Base-by-base conservation (phyloP, 2,888 invertebrate species). In the Xanthia icteritia region DNA sequence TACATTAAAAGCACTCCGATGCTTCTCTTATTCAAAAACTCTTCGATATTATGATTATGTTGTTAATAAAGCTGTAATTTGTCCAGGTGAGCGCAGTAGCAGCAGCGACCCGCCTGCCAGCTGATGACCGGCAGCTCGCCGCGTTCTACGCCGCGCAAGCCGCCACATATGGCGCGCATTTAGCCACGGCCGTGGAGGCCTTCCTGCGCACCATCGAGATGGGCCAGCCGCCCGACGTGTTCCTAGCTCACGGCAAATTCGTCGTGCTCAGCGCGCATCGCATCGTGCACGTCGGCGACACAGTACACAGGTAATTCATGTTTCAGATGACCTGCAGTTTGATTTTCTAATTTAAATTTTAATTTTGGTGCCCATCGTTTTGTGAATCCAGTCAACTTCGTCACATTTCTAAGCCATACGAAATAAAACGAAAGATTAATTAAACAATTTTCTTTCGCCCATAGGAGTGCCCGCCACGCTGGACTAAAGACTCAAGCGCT, bases 181-280 rank as follows among this genome's bases (percentile, higher is more conserved):
- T 99, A 67, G 98, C 98, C 82, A 98, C 98, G 87, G 98, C 99
- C 27, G 99, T 99, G 76, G 99, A 99, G 91, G 98, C 99, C 0
- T 99, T 99, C 95, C 97, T 99, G 67, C 97, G 98, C 89, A 98
- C 99, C 9, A 98, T 99, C 61, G 99, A 99, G 91, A 98, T 98
- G 94, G 99, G 99, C 91, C 99, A 99, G 92, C 99, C 99, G 60
- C 99, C 99, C 0, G 98, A 99, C 94, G 98, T 98, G 83, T 99
- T 99, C 94, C 98, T 99, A 72, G 99, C 99, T 23, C 98, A 99
- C 93, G 98, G 99, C 73, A 99, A 99, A 94, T 99, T 99, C 94
- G 99, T 99, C 17, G 98, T 99, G 56, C 97, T 99, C 69, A 98
- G 98, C 92, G 99, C 99, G 45, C 99, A 99, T 92, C 98, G 99